Evolutionary conservation across 2,888 invertebrate genomes (phyloP), one percentile per base, ranked within the genome.

Genomic region (Salpingus planirostris): DNA sequence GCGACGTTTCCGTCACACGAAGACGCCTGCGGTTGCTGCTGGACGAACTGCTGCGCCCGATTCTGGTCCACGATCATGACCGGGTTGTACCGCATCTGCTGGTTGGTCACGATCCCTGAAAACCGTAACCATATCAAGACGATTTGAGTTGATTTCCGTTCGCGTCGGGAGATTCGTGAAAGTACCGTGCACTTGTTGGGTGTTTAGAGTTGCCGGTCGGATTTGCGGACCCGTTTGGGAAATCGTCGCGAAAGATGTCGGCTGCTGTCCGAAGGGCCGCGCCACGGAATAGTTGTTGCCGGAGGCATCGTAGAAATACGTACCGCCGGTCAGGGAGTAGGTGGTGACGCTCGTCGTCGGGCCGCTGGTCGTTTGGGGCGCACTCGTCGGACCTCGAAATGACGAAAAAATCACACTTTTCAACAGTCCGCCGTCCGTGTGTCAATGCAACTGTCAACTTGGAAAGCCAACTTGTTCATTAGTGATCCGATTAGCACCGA

Each of bases 31-130:
- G 31, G 27, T 24, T 47, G 47, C 21, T 44, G 47, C 33, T 46
- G 7, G 27, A 40, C 5, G 15, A 46, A 46, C 30, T 50, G 49
- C 12, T 36, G 41, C 8, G 37, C 35, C 8, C 58, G 50, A 35
- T 50, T 54, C 24, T 54, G 62, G 27, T 66, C 66, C 1, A 65
- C 61, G 3, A 66, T 61, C 63, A 67, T 62, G 2, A 66, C 60
- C 8, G 65, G 62, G 46, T 62, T 65, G 43, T 60, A 64, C 21
- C 64, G 55, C 57, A 66, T 60, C 22, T 55, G 52, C 36, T 59
- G 60, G 42, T 49, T 57, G 15, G 55, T 36, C 8, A 54, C 54
- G 23, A 57, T 51, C 27, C 45, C 43, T 43, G 21, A 15, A 28
- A 18, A 26, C 13, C 4, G n/a, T n/a, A n/a, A n/a, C n/a, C n/a